Conservation (phyloP, 2,888 invertebrate genomes). For the Dione juno region DNA sequence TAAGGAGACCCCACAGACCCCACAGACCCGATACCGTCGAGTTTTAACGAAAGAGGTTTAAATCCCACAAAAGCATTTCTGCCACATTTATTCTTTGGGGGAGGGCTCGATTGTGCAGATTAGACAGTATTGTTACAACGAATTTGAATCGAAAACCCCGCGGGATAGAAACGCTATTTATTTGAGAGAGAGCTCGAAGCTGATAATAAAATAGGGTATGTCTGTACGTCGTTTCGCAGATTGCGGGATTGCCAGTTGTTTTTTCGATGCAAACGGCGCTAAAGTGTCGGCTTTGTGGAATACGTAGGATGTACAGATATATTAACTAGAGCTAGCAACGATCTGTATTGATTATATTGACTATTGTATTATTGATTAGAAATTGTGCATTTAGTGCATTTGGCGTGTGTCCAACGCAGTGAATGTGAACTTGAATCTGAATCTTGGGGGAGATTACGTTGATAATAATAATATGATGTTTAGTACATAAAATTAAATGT, state of each 20-base stretch:
- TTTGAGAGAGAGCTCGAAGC: conserved; percentile 38
- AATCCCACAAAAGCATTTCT: conserved; percentile 39
- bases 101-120: conserved; percentile 51
- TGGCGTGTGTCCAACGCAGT: not conserved
- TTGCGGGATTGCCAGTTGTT: conserved; percentile 43
- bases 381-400: not conserved
- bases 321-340: conserved; percentile 5
- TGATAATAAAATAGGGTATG: conserved; percentile 48
- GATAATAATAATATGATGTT: too few relatives aligned
- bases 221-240: conserved; percentile 43
- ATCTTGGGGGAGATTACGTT: not conserved
- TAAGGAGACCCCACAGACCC: conserved; percentile 3
- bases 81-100: conserved; percentile 42
- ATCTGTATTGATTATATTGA: not conserved
- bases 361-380: not conserved
- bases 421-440: not conserved
- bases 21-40: not conserved
- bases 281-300: conserved; percentile 27
- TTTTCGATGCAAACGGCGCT: conserved; percentile 40
- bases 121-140: conserved; percentile 42
- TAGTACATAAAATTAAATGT: too few relatives aligned
- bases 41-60: conserved; percentile 33
- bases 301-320: conserved; percentile 9
- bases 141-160: conserved; percentile 30
- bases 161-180: conserved; percentile 33